Evolutionary conservation across 92 coral and sea anemone species (phyloP), one percentile per base, ranked within the genome.

Genomic region (Porites lobata): DNA sequence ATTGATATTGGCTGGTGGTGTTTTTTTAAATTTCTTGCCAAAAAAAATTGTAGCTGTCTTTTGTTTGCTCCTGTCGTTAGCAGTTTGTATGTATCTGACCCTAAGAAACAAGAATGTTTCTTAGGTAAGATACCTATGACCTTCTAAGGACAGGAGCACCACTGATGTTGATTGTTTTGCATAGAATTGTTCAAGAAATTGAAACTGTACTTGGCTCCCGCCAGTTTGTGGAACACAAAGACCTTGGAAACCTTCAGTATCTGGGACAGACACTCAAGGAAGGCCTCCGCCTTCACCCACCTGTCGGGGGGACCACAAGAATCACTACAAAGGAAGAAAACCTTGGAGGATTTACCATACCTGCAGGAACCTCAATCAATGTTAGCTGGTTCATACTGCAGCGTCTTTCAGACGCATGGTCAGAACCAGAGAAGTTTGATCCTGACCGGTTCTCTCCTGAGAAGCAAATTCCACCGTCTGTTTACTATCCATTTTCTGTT

Each of bases 231-330:
- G 92, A 89, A 38, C 93, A 91, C 75, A 84, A 92, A 50, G 99
- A 96, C 79, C 94, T 96, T 1, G 90, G 94, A 6, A 96, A 95
- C 20, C 93, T 96, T 54, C 92, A 92, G 24, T 96, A 93, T 66
- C 93, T 95, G 29, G 96, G 96, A 32, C 94, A 96, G 88, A 87
- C 93, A 1, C 91, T 96, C 7, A 92, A 95, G 82, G 99, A 96
- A 81, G 75, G 96, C 9, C 89, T 96, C 0, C 76, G 98, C 26
- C 84, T 85, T n/a, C 94, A 93, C 62, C 96, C 98, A 43, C 98
- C 98, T 0, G 89, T 91, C 8, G 7, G 67, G 13, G 90, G 94
- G 7, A 83, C 93, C 0, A 77, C 92, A n/a, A 92, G 93, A 17
- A 53, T 83, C 4, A 70, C 94, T 19, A 63, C 72, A 38, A 88